Evolutionary conservation across 1,140 invertebrate species (phyloP).

Genomic region (Drosophila pseudoananassae): DNA sequence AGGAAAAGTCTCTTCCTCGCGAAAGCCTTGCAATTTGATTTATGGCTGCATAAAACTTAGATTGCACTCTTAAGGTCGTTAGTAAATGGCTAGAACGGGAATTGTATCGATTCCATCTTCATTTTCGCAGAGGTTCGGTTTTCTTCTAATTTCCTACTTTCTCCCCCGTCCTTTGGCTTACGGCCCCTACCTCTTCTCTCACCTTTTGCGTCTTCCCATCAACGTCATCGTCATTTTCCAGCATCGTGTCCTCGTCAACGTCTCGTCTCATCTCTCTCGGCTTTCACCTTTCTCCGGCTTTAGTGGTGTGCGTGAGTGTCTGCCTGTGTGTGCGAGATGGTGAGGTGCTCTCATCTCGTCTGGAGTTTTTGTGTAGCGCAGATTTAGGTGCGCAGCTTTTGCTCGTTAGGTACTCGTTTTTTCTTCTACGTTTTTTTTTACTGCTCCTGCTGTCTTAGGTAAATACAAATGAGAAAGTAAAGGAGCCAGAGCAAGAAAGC

Average conservation of each 20-base stretch:
- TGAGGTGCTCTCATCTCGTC: constrained; percentile 64
- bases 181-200: not conserved
- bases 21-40: constrained; percentile 32
- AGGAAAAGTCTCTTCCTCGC: constrained; percentile 6
- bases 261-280: constrained; percentile 66
- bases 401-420: constrained; percentile 70
- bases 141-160: constrained; percentile 7
- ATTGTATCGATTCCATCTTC: not conserved
- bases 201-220: constrained; percentile 17
- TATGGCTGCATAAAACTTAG: constrained; percentile 28
- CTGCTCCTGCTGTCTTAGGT: constrained; percentile 69
- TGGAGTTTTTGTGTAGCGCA: constrained; percentile 73
- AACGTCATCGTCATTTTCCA: constrained; percentile 42
- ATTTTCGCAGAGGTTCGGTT: not conserved
- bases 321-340: constrained; percentile 26
- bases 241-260: constrained; percentile 58
- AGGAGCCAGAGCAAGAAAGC: constrained; percentile 38
- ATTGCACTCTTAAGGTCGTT: not conserved
- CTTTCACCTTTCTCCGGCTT: constrained; percentile 57
- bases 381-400: constrained; percentile 67
- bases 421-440: constrained; percentile 33
- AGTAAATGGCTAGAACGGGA: not conserved
- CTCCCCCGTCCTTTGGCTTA: constrained; percentile 6
- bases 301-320: constrained; percentile 30
- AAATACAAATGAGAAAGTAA: constrained; percentile 79